These are phyloP conservation scores for Lonchura striata DNA, from an alignment of 2,113 vertebrate genomes.

Conservation along the genomic window DNA sequence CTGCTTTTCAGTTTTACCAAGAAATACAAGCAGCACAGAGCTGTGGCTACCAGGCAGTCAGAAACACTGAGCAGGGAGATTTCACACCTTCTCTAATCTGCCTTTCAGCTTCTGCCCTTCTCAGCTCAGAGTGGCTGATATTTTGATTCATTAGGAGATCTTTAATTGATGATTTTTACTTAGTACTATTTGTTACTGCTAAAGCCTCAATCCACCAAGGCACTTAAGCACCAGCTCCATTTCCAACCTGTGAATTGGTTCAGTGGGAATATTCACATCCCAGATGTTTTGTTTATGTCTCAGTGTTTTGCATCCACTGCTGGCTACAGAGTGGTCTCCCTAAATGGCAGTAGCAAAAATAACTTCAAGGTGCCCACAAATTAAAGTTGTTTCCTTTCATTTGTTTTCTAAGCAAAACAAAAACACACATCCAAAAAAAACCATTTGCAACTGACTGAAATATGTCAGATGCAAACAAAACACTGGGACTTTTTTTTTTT, in stretches of 20 bases:
- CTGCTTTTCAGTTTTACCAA: constrained; percentile 19
- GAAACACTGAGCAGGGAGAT: constrained; percentile 2
- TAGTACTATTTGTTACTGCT: not conserved
- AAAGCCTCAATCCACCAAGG: not conserved
- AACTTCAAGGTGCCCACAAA: not conserved
- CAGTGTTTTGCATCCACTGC: not conserved
- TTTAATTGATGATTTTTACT: constrained; percentile 20
- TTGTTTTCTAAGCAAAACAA: not conserved
- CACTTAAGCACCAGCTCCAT: not conserved
- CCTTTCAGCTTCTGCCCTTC: not conserved
- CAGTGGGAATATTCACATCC: not conserved
- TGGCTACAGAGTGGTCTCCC: not conserved
- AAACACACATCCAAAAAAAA: not conserved
- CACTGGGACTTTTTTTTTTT: not conserved
- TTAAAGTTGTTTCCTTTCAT: not conserved
- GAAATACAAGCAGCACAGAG: not conserved
- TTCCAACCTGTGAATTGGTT: not conserved
- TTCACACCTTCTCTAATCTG: not conserved
- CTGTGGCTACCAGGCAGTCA: not conserved
- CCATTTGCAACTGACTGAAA: not conserved
- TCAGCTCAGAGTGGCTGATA: not conserved
- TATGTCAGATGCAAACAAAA: not conserved
- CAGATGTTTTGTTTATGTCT: not conserved
- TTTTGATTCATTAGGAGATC: not conserved
- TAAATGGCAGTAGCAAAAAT: not conserved